Percentiles rank a stretch among this genome's conserved stretches.
Evolutionary conservation across 1,140 invertebrate genomes (phyloP).

Genomic region (Atopsyche davidsoni): DNA sequence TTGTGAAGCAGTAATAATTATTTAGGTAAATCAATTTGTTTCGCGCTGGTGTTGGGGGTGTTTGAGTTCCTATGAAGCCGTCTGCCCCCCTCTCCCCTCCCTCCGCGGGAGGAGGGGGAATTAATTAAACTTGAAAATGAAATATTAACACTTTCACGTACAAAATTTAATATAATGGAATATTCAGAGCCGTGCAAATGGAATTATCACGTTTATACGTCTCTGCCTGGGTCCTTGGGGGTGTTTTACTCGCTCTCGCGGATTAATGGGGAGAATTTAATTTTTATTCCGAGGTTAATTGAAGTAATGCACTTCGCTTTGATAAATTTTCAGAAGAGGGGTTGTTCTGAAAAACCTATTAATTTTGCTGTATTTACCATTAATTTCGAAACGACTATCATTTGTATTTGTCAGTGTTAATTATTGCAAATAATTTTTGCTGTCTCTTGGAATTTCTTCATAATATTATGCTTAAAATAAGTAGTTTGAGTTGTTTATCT

Average conservation of each 20-base stretch:
- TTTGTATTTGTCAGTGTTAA: no score
- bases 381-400: no score
- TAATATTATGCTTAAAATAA: no score
- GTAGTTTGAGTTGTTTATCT: no score
- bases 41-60: constrained; percentile 35
- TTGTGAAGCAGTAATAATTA: constrained; percentile 54
- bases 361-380: no score
- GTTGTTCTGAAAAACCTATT: constrained; percentile 10
- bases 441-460: no score
- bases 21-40: constrained; percentile 54
- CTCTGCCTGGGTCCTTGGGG: constrained; percentile 37
- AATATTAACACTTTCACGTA: constrained; percentile 52
- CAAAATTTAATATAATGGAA: constrained; percentile 48
- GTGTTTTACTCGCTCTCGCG: constrained; percentile 8
- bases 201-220: constrained; percentile 32
- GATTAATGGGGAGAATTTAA: constrained; percentile 21
- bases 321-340: constrained; percentile 4
- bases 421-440: no score
- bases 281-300: constrained; percentile 25
- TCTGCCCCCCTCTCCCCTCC: constrained; percentile 13
- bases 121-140: constrained; percentile 53
- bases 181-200: constrained; percentile 28
- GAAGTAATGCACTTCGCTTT: constrained; percentile 19
- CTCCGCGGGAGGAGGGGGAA: constrained; percentile 35
- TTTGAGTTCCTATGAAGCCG: constrained; percentile 26